Evolutionary conservation across 1,140 invertebrate genomes (phyloP), one percentile per base, ranked within the genome.

Genomic region (Heliconius himera): DNA sequence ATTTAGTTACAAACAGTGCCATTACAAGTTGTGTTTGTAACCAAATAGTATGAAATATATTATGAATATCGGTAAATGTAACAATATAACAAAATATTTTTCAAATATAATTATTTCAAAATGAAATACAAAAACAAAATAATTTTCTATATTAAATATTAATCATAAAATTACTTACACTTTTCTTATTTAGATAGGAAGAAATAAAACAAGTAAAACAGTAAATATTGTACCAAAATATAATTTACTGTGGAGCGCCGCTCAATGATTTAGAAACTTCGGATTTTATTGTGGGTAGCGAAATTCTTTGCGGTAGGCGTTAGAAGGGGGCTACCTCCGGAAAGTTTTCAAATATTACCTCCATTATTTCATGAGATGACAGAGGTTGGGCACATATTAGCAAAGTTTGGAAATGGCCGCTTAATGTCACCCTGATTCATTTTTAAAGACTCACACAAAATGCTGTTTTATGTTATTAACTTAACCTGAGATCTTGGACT

Each of bases 311-410:
- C 84, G 84, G 84, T 88, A 86, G 82, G 85, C 85, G 82, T 89
- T 86, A 88, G 84, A 88, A 89, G 86, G 83, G 89, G 86, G 84
- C 83, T 85, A 89, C 87, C 87, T 89, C 81, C 73, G 84, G 78
- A 87, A 93, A 93, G 86, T 93, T 93, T 92, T 91, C 92, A 90
- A 93, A 93, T 93, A 93, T 93, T 92, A 92, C 88, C 88, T 88
- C 87, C 92, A 93, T 92, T 93, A 93, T 93, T 93, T 92, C 84
- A 92, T 81, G 84, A 90, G 90, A 92, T 93, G 92, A 93, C 92
- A 93, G 88, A 93, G 92, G 91, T 91, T 89, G 90, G 89, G 91
- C 91, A 91, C 92, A 93, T 93, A 93, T 93, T 93, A 92, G 91
- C 83, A 92, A 93, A 93, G 89, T 93, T 93, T 84, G 81, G 79